Evolutionary conservation across 2,888 invertebrate genomes (phyloP).

Genomic region (Mimas tiliae): DNA sequence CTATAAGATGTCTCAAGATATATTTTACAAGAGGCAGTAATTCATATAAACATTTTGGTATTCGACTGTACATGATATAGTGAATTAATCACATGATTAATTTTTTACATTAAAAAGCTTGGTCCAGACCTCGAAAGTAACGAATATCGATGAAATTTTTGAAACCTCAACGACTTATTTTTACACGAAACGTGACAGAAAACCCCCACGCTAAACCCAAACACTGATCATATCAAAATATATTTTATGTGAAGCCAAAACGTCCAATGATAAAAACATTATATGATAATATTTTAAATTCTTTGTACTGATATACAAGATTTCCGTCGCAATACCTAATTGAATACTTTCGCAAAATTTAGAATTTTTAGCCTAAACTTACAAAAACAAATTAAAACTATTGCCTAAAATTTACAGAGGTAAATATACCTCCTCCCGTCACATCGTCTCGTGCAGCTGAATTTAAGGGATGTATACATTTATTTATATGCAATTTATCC

Average conservation of each 20-base stretch:
- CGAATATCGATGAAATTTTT: slow-evolving; percentile 29
- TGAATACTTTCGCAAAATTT: slow-evolving; percentile 60
- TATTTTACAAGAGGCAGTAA: slow-evolving; percentile 51
- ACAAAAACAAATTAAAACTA: slow-evolving; percentile 60
- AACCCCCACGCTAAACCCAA: slow-evolving; percentile 59
- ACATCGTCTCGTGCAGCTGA: slow-evolving; percentile 22
- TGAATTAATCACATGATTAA: slow-evolving; percentile 34
- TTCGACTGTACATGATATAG: slow-evolving; percentile 46
- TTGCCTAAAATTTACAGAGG: slow-evolving; percentile 58
- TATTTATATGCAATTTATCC: slow-evolving; percentile 13
- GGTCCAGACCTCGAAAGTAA: slow-evolving; percentile 57
- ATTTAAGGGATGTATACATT: slow-evolving; percentile 26
- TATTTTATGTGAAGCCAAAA: slow-evolving; percentile 66
- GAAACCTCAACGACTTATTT: slow-evolving; percentile 31
- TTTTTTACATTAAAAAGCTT: slow-evolving; percentile 46
- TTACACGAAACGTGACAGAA: slow-evolving; percentile 43
- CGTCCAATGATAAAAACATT: slow-evolving; percentile 57
- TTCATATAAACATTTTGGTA: slow-evolving; percentile 48
- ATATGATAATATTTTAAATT: slow-evolving; percentile 57
- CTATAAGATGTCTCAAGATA: slow-evolving; percentile 51
- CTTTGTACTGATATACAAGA: slow-evolving; percentile 83
- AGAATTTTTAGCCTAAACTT: slow-evolving; percentile 67
- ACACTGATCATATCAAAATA: slow-evolving; percentile 76
- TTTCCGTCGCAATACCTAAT: slow-evolving; percentile 61
- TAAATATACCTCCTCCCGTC: slow-evolving; percentile 51